Evolutionary conservation across 2,113 vertebrate genomes (phyloP), one percentile per base, ranked within the genome.

Genomic region (Lampris megalopsis): DNA sequence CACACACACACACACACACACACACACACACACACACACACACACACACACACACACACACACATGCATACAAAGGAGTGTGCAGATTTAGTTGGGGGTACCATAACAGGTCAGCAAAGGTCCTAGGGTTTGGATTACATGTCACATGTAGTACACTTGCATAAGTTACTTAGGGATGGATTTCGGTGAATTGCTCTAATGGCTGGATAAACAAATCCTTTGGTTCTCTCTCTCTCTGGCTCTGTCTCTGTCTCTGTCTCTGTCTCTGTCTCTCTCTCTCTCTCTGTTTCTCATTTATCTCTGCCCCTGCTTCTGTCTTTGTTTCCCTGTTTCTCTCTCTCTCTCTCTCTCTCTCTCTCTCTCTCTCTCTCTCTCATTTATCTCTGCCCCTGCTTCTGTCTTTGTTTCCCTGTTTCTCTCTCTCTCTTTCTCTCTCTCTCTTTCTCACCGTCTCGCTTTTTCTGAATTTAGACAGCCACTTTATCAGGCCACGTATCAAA

Each of bases 111-210:
- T 62, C n/a, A 57, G 2, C 56, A 36, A 35, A 35, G 56, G 56
- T 57, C 56, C 2, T 62, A 9, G 11, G 41, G 38, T 13, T 38
- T 4, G 56, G 56, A 58, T 56, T 58, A 58, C 37, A 58, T 37
- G 35, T 58, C 59, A 62, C 59, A 61, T 9, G 38, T 13, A 6
- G 59, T 42, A 43, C 41, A 62, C 41, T 61, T 65, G 63, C 63
- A 37, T 65, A 65, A 65, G 45, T 65, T 49, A 50, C 24, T 65
- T 65, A 38, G 63, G 8, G 9, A 50, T 37, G 48, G 63, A 65
- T 65, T 65, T 50, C 11, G 48, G n/a, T 50, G 43, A 50, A 65
- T 65, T 47, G 50, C 4, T 8, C 45, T 50, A 50, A 65, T 65
- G 63, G 35, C n/a, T 36, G 38, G 63, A 65, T 35, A 50, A 49